Base-by-base conservation (phyloP, 2,888 invertebrate species). In the Crossocerus cetratus region DNA sequence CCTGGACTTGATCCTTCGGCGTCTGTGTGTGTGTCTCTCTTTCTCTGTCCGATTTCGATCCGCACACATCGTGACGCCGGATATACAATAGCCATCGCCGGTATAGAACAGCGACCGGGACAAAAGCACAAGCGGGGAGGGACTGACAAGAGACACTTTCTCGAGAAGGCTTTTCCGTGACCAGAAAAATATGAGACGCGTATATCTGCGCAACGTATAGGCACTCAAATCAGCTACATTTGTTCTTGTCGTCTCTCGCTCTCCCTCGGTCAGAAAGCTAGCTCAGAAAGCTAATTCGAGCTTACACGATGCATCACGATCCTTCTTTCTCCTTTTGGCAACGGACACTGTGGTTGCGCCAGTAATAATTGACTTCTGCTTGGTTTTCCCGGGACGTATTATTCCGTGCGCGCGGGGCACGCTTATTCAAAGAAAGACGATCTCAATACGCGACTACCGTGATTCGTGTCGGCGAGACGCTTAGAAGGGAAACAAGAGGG, bases 221-320 rank as follows among this genome's bases (percentile, higher is more conserved):
- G 82, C 81, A 83, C 83, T 83, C 78, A 72, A 81, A 80, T 83
- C 83, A 83, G 82, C 80, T 83, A 84, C 83, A 81, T 61, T 32
- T 77, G 81, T 69, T 20, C 22, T 58, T 32, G 32, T 59, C 18
- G 3, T 59, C 65, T 65, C 20, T 21, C 53, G 20, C 45, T 20
- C 18, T 14, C 22, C 18, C 23, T 49, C n/a, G 18, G 18, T 74
- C 72, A 71, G 71, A 69, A 63, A 59, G 69, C 49, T 49, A 72
- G 67, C 69, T 69, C 66, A 43, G 59, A 71, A n/a, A n/a, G n/a
- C n/a, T n/a, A n/a, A 72, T 79, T 82, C 76, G 73, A 76, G 78
- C 80, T 77, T 66, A 69, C 69, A 74, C 71, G 67, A 68, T 60
- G 66, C 65, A 69, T 68, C 60, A 23, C 64, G 58, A 59, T 60